Evolutionary conservation across 2,888 invertebrate genomes (phyloP), one percentile per base, ranked within the genome.

Genomic region (Heliconius ismenius): DNA sequence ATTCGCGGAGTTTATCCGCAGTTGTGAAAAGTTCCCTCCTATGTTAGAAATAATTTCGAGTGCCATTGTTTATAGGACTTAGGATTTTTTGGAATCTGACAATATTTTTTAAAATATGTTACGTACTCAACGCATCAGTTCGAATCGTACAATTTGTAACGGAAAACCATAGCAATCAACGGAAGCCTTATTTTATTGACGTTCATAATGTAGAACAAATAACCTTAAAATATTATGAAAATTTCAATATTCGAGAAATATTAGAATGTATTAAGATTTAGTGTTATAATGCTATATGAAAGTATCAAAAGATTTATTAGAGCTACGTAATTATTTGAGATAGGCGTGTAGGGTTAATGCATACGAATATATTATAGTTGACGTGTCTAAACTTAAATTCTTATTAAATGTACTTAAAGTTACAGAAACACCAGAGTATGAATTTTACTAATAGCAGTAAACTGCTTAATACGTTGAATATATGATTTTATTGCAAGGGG

Each of bases 11-110:
- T 74, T 67, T 78, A 75, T 79, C 84, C 86, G 90, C 90, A 88
- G 93, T 93, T 94, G 94, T 94, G 94, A 93, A 89, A 86, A 84
- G 90, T 89, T 93, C 94, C 94, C 92, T 93, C 94, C 93, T 92
- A 88, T 89, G 90, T 92, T 92, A 92, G 89, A 88, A 87, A 89
- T 92, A 91, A 89, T 92, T 92, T 92, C 49, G 86, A 89, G 93
- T 94, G 93, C 93, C 93, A 94, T 67, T 93, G 88, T 83, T 91
- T 90, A 89, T 92, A 92, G 91, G 83, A 81, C 88, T 87, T 92
- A 93, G 91, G 92, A 86, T 86, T 88, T 82, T 89, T 90, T 86
- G 83, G 86, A 89, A 91, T 89, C 91, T 83, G 91, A 92, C 92
- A 93, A 92, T 92, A 92, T 92, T 87, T 89, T 88, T 86, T 49